Conservation (phyloP, 2,888 invertebrate species). For the Dryobota labecula region DNA sequence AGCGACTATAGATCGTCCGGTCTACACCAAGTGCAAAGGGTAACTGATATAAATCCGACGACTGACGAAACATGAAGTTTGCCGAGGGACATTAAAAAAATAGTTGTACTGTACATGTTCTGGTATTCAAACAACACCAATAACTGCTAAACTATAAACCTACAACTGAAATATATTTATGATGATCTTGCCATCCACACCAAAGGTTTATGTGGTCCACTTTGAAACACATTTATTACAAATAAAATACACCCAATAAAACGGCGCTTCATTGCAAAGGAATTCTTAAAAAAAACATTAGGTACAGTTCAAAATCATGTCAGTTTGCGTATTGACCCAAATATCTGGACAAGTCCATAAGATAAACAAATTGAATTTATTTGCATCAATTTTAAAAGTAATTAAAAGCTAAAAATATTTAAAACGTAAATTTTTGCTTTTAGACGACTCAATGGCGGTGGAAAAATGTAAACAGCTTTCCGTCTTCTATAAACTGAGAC, state of each 20-base stretch:
- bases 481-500: background rate
- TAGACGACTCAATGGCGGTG: slow-evolving; percentile 2
- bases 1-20: too few relatives aligned
- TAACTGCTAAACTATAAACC: slow-evolving; percentile 12
- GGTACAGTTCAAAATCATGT: slow-evolving; percentile 14
- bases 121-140: slow-evolving; percentile 2
- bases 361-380: slow-evolving; percentile 52
- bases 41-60: too few relatives aligned
- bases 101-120: too few relatives aligned
- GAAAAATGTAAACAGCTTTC: slow-evolving; percentile 19
- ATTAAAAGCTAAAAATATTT: slow-evolving; percentile 43
- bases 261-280: slow-evolving; percentile 2
- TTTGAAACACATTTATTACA: slow-evolving; percentile 36
- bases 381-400: slow-evolving; percentile 40
- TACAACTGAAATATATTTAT: slow-evolving; percentile 19
- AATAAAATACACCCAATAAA: slow-evolving; percentile 45
- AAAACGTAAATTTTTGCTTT: slow-evolving; percentile 14
- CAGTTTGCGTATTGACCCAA: slow-evolving; percentile 36
- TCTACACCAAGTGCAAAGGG: too few relatives aligned
- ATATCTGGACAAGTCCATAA: slow-evolving; percentile 40
- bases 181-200: slow-evolving; percentile 16
- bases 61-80: too few relatives aligned
- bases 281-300: slow-evolving; percentile 30
- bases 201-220: slow-evolving; percentile 14
- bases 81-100: too few relatives aligned